Base-by-base conservation (phyloP, 2,888 invertebrate species). In the Notocelia uddmanniana region DNA sequence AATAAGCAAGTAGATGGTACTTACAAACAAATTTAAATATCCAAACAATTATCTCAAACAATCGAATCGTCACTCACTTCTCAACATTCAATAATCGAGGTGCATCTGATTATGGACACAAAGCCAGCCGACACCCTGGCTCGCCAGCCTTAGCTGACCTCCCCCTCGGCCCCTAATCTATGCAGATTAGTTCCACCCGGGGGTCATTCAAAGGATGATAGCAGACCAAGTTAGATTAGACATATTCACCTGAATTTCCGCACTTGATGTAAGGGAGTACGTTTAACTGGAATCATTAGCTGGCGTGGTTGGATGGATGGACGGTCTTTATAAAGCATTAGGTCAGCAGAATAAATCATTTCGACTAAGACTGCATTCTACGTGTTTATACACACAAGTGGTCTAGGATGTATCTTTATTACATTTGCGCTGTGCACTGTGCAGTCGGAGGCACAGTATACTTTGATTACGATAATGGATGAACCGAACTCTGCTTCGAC, bases 191-290 rank as follows among this genome's bases (percentile, higher is more conserved):
- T 86, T 80, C 80, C 83, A 82, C 82, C 82, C 80, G 83, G 84
- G 85, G 84, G 85, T 85, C 82, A 82, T 85, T 83, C 83, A 82
- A 85, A 85, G 83, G 82, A 83, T 85, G 81, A 86, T 82, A 81
- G 82, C 75, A 78, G 87, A 74, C 86, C 88, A 79, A 79, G 76
- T 73, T 78, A 79, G 80, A 84, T 83, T 87, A 85, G 89, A 81
- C 80, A 78, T 84, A 83, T 86, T 88, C 87, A 90, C 90, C 89
- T 90, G 90, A 85, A 90, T 82, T 84, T 81, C 80, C 80, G 78
- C 80, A 83, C 84, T 85, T 83, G 77, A 81, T 77, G 77, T 78
- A 78, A 66, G 69, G 83, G 81, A 74, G 62, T 81, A 80, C 72
- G 73, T 34, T 64, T 69, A 63, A 69, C 76, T 85, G 77, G 85